Conservation (phyloP, 1,140 invertebrate genomes). For the Macrobrachium nipponense region DNA sequence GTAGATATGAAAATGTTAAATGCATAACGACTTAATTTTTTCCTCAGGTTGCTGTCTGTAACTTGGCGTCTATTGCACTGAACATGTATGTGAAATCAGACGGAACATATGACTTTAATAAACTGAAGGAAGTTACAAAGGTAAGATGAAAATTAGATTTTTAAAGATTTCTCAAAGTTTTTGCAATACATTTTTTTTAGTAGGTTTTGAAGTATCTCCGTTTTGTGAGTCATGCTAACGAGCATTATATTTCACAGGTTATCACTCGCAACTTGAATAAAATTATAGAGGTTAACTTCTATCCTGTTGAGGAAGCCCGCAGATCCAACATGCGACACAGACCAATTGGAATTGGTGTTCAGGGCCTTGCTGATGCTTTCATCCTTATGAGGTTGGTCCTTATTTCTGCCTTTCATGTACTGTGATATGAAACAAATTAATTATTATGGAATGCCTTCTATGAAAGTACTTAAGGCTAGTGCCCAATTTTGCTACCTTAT, state of each 20-base stretch:
- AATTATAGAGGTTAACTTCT: constrained; percentile 97
- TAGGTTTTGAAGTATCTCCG: too few species aligned
- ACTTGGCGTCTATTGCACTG: constrained; percentile 97
- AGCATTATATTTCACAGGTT: constrained; percentile 65
- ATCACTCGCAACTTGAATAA: constrained; percentile 95
- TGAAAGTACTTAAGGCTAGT: neutral
- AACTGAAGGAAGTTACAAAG: constrained; percentile 90
- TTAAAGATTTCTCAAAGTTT: neutral
- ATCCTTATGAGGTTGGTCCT: constrained; percentile 84
- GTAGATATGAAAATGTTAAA: too few species aligned
- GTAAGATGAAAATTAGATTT: constrained; percentile 65
- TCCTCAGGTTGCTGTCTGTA: constrained; percentile 91
- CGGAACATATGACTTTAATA: constrained; percentile 87
- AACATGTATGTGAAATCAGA: constrained; percentile 92
- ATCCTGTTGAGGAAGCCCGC: constrained; percentile 88
- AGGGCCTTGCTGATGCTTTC: constrained; percentile 97
- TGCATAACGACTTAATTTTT: constrained; percentile 3
- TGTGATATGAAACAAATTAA: neutral
- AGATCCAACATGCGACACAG: constrained; percentile 92
- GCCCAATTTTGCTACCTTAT: too few species aligned
- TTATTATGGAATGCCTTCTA: neutral
- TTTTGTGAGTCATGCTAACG: neutral
- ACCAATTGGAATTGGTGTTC: constrained; percentile 96
- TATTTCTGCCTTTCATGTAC: neutral
- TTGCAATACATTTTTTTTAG: neutral